A percentile compares a stretch with the other conserved stretches of the same genome.
These are phyloP conservation scores for Lasius platythorax DNA, from an alignment of 2,888 invertebrate genomes.

Conservation along the genomic window DNA sequence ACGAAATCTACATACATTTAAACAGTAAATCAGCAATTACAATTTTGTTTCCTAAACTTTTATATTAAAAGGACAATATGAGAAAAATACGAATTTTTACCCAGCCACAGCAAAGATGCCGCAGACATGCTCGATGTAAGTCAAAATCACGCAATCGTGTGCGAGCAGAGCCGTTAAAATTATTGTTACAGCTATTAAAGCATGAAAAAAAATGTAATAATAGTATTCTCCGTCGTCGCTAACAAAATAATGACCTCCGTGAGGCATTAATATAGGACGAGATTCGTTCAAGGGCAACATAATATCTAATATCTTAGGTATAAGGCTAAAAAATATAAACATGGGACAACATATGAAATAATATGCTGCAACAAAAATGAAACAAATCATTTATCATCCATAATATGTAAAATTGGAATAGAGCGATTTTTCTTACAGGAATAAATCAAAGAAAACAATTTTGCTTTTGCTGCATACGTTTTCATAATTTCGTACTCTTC, in stretches of 20 bases:
- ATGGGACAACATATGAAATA: neutral
- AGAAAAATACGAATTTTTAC: conserved; percentile 5
- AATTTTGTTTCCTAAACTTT: neutral
- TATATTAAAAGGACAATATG: neutral
- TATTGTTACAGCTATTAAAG: rapidly evolving
- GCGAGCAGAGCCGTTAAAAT: neutral
- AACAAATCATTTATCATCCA: no score
- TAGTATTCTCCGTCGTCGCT: conserved; percentile 11
- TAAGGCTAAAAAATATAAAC: neutral
- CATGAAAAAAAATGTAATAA: neutral
- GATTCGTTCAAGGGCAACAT: conserved; percentile 30
- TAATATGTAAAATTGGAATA: neutral
- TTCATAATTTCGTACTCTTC: conserved; percentile 25
- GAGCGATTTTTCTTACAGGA: neutral
- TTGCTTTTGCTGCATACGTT: neutral
- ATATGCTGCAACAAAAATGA: conserved; percentile 12
- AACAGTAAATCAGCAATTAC: neutral
- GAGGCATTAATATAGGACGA: neutral
- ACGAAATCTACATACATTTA: neutral
- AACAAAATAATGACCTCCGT: conserved; percentile 12
- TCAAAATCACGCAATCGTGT: neutral
- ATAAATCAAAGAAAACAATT: neutral
- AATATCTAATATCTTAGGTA: neutral
- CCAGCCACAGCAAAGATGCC: conserved; percentile 9
- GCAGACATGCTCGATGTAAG: conserved; percentile 15